A percentile compares a stretch with the other conserved stretches of the same genome.
Evolutionary conservation across 2,888 invertebrate genomes (phyloP).

Genomic region (Oeneis ivallda): DNA sequence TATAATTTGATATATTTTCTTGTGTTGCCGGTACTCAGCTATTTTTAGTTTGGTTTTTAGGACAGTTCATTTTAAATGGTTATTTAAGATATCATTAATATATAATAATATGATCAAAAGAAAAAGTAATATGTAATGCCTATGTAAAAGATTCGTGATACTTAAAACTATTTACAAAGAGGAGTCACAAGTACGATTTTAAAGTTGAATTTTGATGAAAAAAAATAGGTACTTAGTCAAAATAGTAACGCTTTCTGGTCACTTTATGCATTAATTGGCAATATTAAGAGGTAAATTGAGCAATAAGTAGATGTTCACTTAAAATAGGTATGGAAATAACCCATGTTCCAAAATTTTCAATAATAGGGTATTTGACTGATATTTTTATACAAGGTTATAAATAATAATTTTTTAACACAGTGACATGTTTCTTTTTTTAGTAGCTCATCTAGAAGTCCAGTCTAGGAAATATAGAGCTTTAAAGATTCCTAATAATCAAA

Average conservation of each 20-base stretch:
- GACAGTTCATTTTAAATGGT: slow-evolving; percentile 21
- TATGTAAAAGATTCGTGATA: slow-evolving; percentile 22
- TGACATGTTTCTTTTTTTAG: too few relatives aligned
- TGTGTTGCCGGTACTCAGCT: neutral
- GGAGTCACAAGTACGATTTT: slow-evolving; percentile 32
- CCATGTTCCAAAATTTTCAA: neutral
- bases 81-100: neutral
- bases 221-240: neutral
- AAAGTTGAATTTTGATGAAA: slow-evolving; percentile 14
- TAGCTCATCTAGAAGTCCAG: too few relatives aligned
- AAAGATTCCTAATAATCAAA: too few relatives aligned
- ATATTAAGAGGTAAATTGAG: neutral
- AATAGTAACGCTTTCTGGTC: neutral
- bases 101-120: neutral
- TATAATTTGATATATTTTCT: too few relatives aligned
- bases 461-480: too few relatives aligned
- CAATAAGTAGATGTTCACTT: neutral
- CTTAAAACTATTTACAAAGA: slow-evolving; percentile 23
- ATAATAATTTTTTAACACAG: too few relatives aligned
- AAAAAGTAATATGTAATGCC: neutral
- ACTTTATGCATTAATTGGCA: neutral
- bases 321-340: neutral
- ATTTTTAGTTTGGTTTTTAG: slow-evolving; percentile 17
- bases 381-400: too few relatives aligned
- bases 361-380: too few relatives aligned